Evolutionary conservation across 2,888 invertebrate genomes (phyloP).

Genomic region (Acanthosepion pharaonis): DNA sequence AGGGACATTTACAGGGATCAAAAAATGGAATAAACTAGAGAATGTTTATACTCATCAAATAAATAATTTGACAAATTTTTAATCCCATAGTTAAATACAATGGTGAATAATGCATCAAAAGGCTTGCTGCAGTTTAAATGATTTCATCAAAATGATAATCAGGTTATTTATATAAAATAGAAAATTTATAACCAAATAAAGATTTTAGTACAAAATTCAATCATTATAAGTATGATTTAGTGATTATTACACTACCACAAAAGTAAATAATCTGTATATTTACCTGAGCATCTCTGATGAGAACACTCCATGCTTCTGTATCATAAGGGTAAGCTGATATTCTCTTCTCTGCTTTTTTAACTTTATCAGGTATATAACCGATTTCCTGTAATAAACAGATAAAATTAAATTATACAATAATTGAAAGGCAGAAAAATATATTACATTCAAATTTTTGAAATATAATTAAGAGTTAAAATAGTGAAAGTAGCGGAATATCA

Average conservation of each 20-base stretch:
- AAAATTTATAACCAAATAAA: background rate
- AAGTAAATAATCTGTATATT: background rate
- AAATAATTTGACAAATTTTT: background rate
- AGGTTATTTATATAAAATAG: background rate
- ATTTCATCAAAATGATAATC: background rate
- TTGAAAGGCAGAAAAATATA: background rate
- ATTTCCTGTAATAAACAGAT: slow-evolving; percentile 56
- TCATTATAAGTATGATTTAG: background rate
- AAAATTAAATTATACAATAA: background rate
- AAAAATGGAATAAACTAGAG: background rate
- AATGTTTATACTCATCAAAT: background rate
- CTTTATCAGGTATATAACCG: slow-evolving; percentile 73
- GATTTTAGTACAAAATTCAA: background rate
- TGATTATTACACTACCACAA: background rate
- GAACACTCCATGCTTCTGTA: slow-evolving; percentile 97
- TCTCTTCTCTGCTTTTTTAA: slow-evolving; percentile 76
- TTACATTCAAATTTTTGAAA: too few species aligned
- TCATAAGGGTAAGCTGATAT: slow-evolving; percentile 92
- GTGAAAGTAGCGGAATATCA: too few species aligned
- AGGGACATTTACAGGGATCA: background rate
- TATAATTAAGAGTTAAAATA: too few species aligned
- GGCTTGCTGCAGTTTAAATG: background rate
- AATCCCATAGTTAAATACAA: background rate
- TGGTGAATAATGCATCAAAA: background rate
- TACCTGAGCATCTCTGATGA: slow-evolving; percentile 92